Conservation (phyloP, 2,113 vertebrate genomes). For the Mola mola region DNA sequence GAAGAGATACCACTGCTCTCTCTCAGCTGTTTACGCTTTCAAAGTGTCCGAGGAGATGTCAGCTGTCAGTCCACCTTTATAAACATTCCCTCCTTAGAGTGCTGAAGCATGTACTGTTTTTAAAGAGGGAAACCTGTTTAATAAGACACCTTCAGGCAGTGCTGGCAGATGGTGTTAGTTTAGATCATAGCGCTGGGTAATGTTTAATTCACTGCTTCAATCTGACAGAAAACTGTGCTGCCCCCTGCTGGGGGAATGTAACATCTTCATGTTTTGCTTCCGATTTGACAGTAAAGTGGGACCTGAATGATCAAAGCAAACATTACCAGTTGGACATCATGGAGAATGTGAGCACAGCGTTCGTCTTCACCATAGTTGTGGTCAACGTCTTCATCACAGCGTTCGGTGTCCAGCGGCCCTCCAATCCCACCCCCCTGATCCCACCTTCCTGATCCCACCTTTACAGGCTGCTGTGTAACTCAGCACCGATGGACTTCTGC, state of each 20-base stretch:
- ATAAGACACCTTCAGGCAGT: constrained; percentile 20
- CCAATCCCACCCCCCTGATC: too few relatives aligned
- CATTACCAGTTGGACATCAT: constrained; percentile 90
- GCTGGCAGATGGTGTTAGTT: constrained; percentile 18
- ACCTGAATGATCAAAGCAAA: constrained; percentile 90
- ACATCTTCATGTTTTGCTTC: constrained; percentile 10
- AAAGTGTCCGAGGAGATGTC: too few relatives aligned
- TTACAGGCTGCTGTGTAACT: background rate
- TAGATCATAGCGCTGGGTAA: background rate
- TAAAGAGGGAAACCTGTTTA: constrained; percentile 3
- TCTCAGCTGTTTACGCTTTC: constrained; percentile 35
- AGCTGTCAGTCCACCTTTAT: background rate
- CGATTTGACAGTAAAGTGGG: constrained; percentile 90
- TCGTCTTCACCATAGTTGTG: constrained; percentile 94
- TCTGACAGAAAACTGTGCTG: constrained; percentile 13
- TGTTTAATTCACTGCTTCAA: constrained; percentile 10
- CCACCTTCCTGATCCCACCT: constrained; percentile 12
- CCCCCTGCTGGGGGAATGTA: constrained; percentile 16
- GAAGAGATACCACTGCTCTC: constrained; percentile 7
- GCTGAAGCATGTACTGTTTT: background rate
- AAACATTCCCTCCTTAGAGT: background rate
- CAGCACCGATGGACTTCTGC: background rate
- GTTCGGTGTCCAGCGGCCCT: constrained; percentile 93
- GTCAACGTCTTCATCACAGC: constrained; percentile 97
- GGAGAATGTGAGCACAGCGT: constrained; percentile 90